These are phyloP conservation scores for Xanthia togata DNA, from an alignment of 2,888 invertebrate species.

Conservation along the genomic window DNA sequence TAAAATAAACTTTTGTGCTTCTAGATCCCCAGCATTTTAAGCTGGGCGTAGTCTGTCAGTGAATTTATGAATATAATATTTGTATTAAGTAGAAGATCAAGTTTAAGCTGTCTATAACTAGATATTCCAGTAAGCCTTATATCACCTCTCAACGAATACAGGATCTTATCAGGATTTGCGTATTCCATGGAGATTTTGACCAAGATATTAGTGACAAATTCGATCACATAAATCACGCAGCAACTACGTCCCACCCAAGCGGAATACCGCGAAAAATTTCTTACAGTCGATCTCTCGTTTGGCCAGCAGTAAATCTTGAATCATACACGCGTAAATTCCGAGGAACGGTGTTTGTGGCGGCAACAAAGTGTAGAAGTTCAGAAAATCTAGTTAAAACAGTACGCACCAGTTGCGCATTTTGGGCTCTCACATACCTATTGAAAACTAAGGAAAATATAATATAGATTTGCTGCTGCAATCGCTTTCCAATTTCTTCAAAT, in stretches of 20 bases:
- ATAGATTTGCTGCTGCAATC: background rate
- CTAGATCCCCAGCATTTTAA: no score
- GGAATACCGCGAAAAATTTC: conserved; percentile 26
- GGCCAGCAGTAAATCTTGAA: conserved; percentile 48
- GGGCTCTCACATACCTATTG: background rate
- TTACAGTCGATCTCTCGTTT: conserved; percentile 14
- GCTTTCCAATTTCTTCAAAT: background rate
- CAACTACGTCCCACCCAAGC: conserved; percentile 14
- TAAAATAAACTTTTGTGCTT: no score
- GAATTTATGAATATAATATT: no score
- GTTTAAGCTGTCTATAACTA: no score
- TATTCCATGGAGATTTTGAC: no score
- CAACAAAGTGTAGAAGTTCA: background rate
- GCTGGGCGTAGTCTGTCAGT: no score
- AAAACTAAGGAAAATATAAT: background rate
- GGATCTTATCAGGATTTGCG: no score
- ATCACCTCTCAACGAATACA: no score
- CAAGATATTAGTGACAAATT: conserved; percentile 25
- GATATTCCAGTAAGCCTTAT: no score
- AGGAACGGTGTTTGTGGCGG: background rate
- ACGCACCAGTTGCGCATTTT: background rate
- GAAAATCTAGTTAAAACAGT: background rate
- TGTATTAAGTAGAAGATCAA: no score
- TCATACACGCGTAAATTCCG: conserved; percentile 34
- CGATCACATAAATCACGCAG: background rate